phyloP scores from a whole-genome alignment of 2,888 invertebrate genomes.

The Macaria notata region DNA sequence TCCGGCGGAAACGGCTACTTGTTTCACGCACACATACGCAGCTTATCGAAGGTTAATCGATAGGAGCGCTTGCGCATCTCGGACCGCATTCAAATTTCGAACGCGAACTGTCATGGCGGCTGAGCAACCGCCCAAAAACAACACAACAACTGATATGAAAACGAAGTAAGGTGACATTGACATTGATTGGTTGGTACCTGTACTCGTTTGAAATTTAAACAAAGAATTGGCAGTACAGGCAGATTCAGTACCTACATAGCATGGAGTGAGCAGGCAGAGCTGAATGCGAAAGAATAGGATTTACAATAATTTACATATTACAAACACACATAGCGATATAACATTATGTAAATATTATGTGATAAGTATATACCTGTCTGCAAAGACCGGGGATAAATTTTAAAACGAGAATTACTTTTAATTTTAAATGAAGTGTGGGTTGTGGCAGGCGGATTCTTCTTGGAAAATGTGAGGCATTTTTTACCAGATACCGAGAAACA shows the following conservation, averaged over 20 bases:
- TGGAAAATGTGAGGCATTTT: not conserved
- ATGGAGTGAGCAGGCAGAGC: slow-evolving; percentile 23
- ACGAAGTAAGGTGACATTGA: slow-evolving; percentile 61
- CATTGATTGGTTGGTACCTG: slow-evolving; percentile 64
- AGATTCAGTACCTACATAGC: slow-evolving; percentile 7
- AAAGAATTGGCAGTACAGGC: slow-evolving; percentile 37
- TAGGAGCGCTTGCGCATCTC: slow-evolving; percentile 71
- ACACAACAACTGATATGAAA: slow-evolving; percentile 50
- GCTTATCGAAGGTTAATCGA: slow-evolving; percentile 74
- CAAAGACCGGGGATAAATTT: not conserved
- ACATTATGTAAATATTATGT: slow-evolving; percentile 17
- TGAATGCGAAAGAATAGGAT: slow-evolving; percentile 21
- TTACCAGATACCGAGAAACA: not conserved
- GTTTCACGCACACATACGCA: slow-evolving; percentile 48
- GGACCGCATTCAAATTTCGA: slow-evolving; percentile 77
- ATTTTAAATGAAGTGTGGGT: slow-evolving; percentile 4
- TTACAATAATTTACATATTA: slow-evolving; percentile 28
- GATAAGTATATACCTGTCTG: not conserved
- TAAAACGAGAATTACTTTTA: not conserved
- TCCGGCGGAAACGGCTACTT: slow-evolving; percentile 63
- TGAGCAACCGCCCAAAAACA: slow-evolving; percentile 58
- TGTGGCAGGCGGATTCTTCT: slow-evolving; percentile 2
- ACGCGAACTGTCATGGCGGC: slow-evolving; percentile 71
- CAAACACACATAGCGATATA: slow-evolving; percentile 3
- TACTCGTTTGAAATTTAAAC: slow-evolving; percentile 46